Evolutionary conservation across 2,888 invertebrate species (phyloP), one percentile per base, ranked within the genome.

Genomic region (Watsonalla cultraria): DNA sequence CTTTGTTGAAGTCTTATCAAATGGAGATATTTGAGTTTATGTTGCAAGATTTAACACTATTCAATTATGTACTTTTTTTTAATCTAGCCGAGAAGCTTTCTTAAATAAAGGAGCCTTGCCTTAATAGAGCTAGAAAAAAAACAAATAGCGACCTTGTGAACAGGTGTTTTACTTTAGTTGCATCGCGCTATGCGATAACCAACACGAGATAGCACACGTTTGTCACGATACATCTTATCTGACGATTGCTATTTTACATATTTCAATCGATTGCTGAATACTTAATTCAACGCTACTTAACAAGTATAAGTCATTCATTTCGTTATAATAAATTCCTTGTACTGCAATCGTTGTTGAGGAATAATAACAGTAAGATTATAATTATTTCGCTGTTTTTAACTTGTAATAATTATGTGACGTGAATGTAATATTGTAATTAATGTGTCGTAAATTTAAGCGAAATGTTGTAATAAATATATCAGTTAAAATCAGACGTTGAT

Each of bases 121-220:
- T n/a, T 47, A 34, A n/a, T 47, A 33, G 7, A 11, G 47, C 13
- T 37, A 37, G n/a, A n/a, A 37, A 48, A 48, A 48, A 48, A 37
- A 9, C 14, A 49, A 49, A 13, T 14, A 49, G 47, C 6, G 49
- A 37, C 49, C 49, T 49, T 49, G 37, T 14, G 51, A 57, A 58
- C 79, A 76, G 74, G 77, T 76, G 74, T 56, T 66, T 77, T 76
- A 64, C 68, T 68, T 70, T 65, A 62, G 60, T 68, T 70, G 66
- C 60, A 70, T 67, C 70, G 59, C 60, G 55, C 54, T 54, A 65
- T 69, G 64, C 55, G 52, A 50, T 54, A 57, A 60, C 46, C 50
- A 49, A 37, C 15, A 6, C 39, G 14, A 45, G 63, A 67, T 72
- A 69, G 35, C 58, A 51, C 78, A 77, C 79, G 79, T 74, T 64